A percentile compares a stretch with the other conserved stretches of the same genome.
These are phyloP conservation scores for Pseudorhiza aurosa DNA, from an alignment of 30 jellyfish, hydroid and myxozoan species.

Conservation along the genomic window DNA sequence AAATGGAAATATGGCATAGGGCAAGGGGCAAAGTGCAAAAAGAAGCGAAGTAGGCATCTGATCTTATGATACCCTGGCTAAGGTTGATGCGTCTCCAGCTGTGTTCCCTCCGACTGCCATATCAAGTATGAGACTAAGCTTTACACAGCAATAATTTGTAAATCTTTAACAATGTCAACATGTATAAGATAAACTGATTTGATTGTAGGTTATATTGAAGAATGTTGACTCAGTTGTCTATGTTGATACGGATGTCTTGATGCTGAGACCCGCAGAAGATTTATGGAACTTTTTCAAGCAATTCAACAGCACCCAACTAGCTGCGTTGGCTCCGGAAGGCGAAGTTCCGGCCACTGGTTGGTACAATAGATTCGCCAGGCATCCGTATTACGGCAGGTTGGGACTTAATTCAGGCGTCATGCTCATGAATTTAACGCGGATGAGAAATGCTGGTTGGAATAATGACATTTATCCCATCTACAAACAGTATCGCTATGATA, in stretches of 20 bases:
- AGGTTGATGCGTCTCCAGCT: no score
- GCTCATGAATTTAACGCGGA: constrained; percentile 91
- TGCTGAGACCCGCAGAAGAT: constrained; percentile 86
- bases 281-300: constrained; percentile 68
- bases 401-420: constrained; percentile 93
- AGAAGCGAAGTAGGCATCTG: no score
- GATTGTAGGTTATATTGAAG: constrained; percentile 45
- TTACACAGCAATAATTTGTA: no score
- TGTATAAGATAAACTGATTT: no score
- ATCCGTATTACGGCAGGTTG: constrained; percentile 73
- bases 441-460: constrained; percentile 77
- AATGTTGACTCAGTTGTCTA: constrained; percentile 82
- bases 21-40: no score
- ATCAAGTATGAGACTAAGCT: no score
- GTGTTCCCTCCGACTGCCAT: no score
- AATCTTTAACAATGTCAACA: no score
- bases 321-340: constrained; percentile 86
- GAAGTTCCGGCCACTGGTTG: constrained; percentile 82
- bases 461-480: constrained; percentile 55
- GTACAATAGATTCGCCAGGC: constrained; percentile 79
- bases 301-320: constrained; percentile 66
- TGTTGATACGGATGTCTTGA: constrained; percentile 88
- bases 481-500: constrained; percentile 44
- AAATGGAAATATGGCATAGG: no score
- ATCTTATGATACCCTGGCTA: no score